A percentile compares a stretch with the other conserved stretches of the same genome.
Evolutionary conservation across 2,888 invertebrate species (phyloP).

Genomic region (Metellina segmentata): DNA sequence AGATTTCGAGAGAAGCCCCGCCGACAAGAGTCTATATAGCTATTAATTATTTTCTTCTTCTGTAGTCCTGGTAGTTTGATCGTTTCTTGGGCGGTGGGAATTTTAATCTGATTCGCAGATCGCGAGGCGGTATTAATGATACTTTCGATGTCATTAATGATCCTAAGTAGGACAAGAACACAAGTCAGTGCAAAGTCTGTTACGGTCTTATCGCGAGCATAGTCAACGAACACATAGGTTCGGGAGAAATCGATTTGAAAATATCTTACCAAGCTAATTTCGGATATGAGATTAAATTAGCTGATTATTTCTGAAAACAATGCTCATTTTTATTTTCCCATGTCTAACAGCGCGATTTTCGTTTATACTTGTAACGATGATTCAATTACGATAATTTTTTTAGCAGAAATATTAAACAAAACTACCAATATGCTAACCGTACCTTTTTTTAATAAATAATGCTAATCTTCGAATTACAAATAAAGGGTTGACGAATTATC

Average conservation of each 20-base stretch:
- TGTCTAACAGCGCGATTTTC: background rate
- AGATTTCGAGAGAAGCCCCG: background rate
- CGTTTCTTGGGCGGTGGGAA: slow-evolving; percentile 15
- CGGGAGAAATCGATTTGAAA: background rate
- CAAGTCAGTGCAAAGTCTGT: slow-evolving; percentile 1
- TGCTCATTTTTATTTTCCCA: background rate
- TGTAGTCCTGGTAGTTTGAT: slow-evolving; percentile 23
- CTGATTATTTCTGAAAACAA: slow-evolving; percentile 3
- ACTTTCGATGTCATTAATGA: slow-evolving; percentile 40
- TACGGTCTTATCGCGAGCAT: background rate
- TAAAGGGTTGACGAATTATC: background rate
- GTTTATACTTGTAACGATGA: background rate
- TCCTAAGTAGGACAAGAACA: slow-evolving; percentile 14
- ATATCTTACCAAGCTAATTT: slow-evolving; percentile 6
- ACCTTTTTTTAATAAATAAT: too few relatives aligned
- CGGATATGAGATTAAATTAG: slow-evolving; percentile 7
- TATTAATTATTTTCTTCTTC: background rate
- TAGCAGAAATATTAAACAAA: background rate
- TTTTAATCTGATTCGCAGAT: slow-evolving; percentile 35
- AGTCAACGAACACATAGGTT: background rate
- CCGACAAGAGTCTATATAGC: background rate
- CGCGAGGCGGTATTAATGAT: slow-evolving; percentile 34
- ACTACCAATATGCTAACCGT: background rate
- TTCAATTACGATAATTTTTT: background rate
- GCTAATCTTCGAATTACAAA: background rate